Conservation (phyloP, 2,797 vertebrate species). For the Lemur catta region DNA sequence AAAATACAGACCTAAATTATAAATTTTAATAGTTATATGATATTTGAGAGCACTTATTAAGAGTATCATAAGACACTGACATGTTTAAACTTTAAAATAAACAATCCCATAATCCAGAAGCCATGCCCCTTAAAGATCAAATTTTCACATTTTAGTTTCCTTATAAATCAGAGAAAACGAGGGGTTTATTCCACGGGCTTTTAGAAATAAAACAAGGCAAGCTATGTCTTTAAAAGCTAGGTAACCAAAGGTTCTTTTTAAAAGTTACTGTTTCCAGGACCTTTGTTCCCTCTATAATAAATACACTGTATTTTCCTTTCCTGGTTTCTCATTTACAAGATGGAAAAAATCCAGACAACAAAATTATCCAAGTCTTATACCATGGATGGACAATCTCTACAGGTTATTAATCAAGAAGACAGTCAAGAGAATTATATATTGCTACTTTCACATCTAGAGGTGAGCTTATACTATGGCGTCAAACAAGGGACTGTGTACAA, state of each 20-base stretch:
- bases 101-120: slow-evolving; percentile 42
- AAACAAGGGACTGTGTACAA: background rate
- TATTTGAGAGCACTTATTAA: slow-evolving; percentile 44
- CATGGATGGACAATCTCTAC: background rate
- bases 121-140: slow-evolving; percentile 32
- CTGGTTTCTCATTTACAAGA: slow-evolving; percentile 58
- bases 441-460: background rate
- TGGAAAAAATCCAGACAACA: slow-evolving; percentile 44
- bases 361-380: background rate
- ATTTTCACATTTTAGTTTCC: slow-evolving; percentile 53
- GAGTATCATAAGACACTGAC: slow-evolving; percentile 43
- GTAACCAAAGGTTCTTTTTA: slow-evolving; percentile 28
- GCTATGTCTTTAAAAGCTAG: slow-evolving; percentile 13
- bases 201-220: slow-evolving; percentile 30
- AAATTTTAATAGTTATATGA: slow-evolving; percentile 39
- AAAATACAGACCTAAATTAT: slow-evolving; percentile 26
- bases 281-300: slow-evolving; percentile 52
- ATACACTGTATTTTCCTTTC: slow-evolving; percentile 39
- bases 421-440: background rate
- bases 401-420: background rate
- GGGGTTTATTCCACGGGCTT: slow-evolving; percentile 5
- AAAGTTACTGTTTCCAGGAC: slow-evolving; percentile 33
- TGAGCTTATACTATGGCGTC: background rate
- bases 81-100: slow-evolving; percentile 58
- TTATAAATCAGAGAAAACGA: slow-evolving; percentile 54